These are phyloP conservation scores for human (Homo sapiens) DNA, from an alignment of 2,113 vertebrate genomes.

Conservation along the genomic window GRCh38 chr15:38470001-38470500, in stretches of 20 bases:
- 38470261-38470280: constrained; percentile 81
- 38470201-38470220: constrained; percentile 25
- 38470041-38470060: too few relatives aligned
- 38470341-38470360: constrained; percentile 85
- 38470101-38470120: neutral
- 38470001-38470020: neutral
- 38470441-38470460: constrained; percentile 37
- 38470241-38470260: constrained; percentile 97
- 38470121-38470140: neutral
- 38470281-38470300: constrained; percentile 78
- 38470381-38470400: constrained; percentile 86
- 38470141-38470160: neutral
- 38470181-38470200: constrained; percentile 33
- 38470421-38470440: neutral
- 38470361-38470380: constrained; percentile 79
- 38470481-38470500: neutral
- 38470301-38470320: constrained; percentile 84
- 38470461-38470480: neutral
- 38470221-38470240: constrained; percentile 94
- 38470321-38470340: constrained; percentile 86
- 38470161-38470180: constrained; percentile 22
- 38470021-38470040: too few relatives aligned
- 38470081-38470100: neutral
- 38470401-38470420: constrained; percentile 86
- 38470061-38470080: neutral